Base-by-base conservation (phyloP, 2,888 invertebrate species). In the Caenorhabditis wallacei region DNA sequence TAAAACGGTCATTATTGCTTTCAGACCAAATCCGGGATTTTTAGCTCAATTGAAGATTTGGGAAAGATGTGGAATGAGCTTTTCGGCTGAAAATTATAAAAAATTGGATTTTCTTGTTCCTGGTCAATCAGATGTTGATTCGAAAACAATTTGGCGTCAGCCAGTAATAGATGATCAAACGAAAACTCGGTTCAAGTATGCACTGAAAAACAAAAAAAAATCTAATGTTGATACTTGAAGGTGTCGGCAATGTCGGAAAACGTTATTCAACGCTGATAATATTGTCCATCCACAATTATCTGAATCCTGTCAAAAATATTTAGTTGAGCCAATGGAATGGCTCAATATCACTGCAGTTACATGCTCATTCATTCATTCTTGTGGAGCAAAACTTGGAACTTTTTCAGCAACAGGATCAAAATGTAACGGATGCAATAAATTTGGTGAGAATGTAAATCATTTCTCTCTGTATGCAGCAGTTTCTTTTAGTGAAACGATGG, bases 281-380 rank as follows among this genome's bases (percentile, higher is more conserved):
- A 30, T 81, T 2, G 22, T 24, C 1, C 80, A 75, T 56, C 40
- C 40, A 10, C 7, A n/a, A 18, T 16, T 16, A 2, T 11, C 24
- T 3, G 30, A 46, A n/a, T 30, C 48, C 13, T 81, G 80, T 40
- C 56, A 63, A 26, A 70, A 64, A 26, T 64, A 63, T 48, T 20
- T 75, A 5, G 43, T 81, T 10, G 80, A 81, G 30, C 80, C 80
- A 10, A 81, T 81, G 80, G 26, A 13, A n/a, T 81, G 80, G 80
- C 70, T 81, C 16, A 30, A n/a, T 2, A 37, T 81, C 8, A 43
- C 48, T 0, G 40, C 37, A 4, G 22, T 13, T 0, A 20, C 35
- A 24, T 63, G 70, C 40, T 57, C 61, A 18, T 22, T 75, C n/a
- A 75, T 11, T n/a, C 80, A 81, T 51, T 46, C 69, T 2, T 81